Percentiles rank a stretch among this genome's conserved stretches.
phyloP scores from a whole-genome alignment of 2,797 vertebrate species.

The Bovichtus variegatus region DNA sequence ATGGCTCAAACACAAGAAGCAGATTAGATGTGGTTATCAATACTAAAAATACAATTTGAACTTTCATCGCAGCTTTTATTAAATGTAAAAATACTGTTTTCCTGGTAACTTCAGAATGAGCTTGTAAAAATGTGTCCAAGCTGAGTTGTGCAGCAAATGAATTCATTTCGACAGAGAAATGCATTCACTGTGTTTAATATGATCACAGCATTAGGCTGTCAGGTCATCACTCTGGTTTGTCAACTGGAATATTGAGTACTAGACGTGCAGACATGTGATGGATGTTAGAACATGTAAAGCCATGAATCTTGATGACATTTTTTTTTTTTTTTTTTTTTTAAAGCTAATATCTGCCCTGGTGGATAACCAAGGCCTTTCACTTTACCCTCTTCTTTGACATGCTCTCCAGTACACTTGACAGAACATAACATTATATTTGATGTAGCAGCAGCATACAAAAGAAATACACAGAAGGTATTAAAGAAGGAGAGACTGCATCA shows the following conservation, averaged over 20 bases:
- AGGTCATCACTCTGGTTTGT: slow-evolving; percentile 21
- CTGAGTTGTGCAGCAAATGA: not conserved
- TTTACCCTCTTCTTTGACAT: slow-evolving; percentile 37
- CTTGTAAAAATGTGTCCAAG: slow-evolving; percentile 10
- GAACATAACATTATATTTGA: slow-evolving; percentile 57
- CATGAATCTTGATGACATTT: slow-evolving; percentile 18
- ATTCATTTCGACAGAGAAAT: slow-evolving; percentile 24
- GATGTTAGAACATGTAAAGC: slow-evolving; percentile 28
- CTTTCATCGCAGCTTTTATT: not conserved
- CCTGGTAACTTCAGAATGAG: not conserved
- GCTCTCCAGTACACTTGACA: slow-evolving; percentile 39
- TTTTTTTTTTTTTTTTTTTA: not conserved
- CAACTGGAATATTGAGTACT: slow-evolving; percentile 16
- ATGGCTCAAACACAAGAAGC: not conserved
- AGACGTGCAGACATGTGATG: slow-evolving; percentile 21
- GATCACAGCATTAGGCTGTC: slow-evolving; percentile 27
- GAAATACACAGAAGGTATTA: slow-evolving; percentile 21
- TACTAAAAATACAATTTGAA: not conserved
- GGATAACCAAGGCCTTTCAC: slow-evolving; percentile 25
- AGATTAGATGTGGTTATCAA: not conserved
- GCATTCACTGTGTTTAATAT: slow-evolving; percentile 13
- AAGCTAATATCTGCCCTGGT: slow-evolving; percentile 26
- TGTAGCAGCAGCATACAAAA: slow-evolving; percentile 1
- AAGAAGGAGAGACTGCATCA: slow-evolving; percentile 47
- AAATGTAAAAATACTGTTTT: not conserved